Percentiles rank a stretch among this genome's conserved stretches.
phyloP scores from a whole-genome alignment of 2,888 invertebrate species.

The Cetonia aurata region DNA sequence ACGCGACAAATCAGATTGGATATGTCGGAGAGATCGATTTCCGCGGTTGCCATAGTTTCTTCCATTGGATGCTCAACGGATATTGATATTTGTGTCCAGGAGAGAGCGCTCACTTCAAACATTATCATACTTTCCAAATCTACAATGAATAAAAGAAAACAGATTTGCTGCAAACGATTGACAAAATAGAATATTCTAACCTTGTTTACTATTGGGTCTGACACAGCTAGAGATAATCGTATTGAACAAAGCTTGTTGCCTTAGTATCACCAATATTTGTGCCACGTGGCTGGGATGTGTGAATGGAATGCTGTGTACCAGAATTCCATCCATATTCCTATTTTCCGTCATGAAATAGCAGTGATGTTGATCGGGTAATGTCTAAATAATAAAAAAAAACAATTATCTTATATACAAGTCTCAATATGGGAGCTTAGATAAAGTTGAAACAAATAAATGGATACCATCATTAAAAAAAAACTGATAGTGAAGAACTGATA shows the following conservation, averaged over 20 bases:
- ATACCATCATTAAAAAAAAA: too few relatives aligned
- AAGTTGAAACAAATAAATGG: too few relatives aligned
- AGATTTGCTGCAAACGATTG: neutral
- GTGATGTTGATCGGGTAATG: conserved; percentile 92
- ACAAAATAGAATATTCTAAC: conserved; percentile 65
- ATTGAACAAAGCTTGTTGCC: conserved; percentile 94
- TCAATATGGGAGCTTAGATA: too few relatives aligned
- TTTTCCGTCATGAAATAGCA: conserved; percentile 94
- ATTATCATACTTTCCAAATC: conserved; percentile 84
- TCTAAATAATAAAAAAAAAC: conserved; percentile 68
- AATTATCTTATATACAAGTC: too few relatives aligned
- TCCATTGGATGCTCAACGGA: conserved; percentile 93
- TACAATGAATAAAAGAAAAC: conserved; percentile 54
- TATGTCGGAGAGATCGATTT: conserved; percentile 86
- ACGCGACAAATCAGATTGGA: conserved; percentile 84
- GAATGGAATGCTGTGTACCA: conserved; percentile 88
- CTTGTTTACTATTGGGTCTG: conserved; percentile 82
- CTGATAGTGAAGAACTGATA: too few relatives aligned
- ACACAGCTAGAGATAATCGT: conserved; percentile 90
- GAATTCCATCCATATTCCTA: conserved; percentile 79
- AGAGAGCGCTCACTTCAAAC: conserved; percentile 92
- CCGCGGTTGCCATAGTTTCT: conserved; percentile 93
- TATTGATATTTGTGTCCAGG: conserved; percentile 90
- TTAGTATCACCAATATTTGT: conserved; percentile 83
- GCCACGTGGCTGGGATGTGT: conserved; percentile 95